A percentile compares a stretch with the other conserved stretches of the same genome.
Evolutionary conservation across 2,888 invertebrate species (phyloP).

Genomic region (Teinopalpus imperialis): DNA sequence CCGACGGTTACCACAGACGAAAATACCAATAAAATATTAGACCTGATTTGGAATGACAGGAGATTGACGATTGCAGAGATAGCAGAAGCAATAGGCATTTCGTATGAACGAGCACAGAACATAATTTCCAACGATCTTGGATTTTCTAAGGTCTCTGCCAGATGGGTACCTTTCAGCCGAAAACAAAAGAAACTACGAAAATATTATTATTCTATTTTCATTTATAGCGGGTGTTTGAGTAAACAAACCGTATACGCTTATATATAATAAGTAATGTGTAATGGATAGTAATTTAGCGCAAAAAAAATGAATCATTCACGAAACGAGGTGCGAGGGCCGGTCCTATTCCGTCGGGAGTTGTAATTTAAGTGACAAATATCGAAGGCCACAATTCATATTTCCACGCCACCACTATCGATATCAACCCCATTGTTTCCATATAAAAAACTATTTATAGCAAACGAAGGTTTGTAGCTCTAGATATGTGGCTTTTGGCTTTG

Average conservation of each 20-base stretch:
- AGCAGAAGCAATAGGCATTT: no score
- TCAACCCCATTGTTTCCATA: slow-evolving; percentile 5
- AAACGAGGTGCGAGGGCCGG: slow-evolving; percentile 74
- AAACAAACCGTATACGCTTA: slow-evolving; percentile 14
- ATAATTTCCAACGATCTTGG: no score
- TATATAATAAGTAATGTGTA: background rate
- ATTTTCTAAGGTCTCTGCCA: no score
- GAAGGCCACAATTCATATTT: slow-evolving; percentile 80
- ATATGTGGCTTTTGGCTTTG: no score
- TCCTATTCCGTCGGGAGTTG: slow-evolving; percentile 70
- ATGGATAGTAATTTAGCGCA: slow-evolving; percentile 42
- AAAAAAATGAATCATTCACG: slow-evolving; percentile 66
- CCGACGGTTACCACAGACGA: no score
- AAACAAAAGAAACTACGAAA: slow-evolving; percentile 20
- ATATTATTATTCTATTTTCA: slow-evolving; percentile 20
- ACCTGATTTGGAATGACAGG: no score
- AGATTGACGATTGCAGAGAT: no score
- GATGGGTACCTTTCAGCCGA: no score
- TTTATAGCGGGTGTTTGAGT: slow-evolving; percentile 8
- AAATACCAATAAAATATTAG: no score
- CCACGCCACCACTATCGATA: slow-evolving; percentile 38
- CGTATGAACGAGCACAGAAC: no score
- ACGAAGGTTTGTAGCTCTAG: no score
- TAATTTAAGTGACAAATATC: slow-evolving; percentile 83
- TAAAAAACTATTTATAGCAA: no score